Evolutionary conservation across 2,888 invertebrate genomes (phyloP).

Genomic region (Galerucella calmariensis): DNA sequence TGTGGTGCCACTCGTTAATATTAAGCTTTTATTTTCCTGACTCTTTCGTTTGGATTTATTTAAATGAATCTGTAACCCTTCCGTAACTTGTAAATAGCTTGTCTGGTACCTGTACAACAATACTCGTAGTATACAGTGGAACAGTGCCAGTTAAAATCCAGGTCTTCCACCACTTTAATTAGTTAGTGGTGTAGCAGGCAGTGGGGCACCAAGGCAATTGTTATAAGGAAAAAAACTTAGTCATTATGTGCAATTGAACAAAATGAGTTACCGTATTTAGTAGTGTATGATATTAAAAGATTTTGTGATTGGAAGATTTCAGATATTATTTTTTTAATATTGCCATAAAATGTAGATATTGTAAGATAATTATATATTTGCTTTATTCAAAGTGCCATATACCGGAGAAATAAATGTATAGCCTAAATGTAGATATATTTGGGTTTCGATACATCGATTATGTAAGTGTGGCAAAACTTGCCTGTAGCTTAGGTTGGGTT

Average conservation of each 20-base stretch:
- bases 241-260: slow-evolving; percentile 58
- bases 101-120: slow-evolving; percentile 64
- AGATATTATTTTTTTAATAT: slow-evolving; percentile 57
- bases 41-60: slow-evolving; percentile 5
- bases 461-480: slow-evolving; percentile 52
- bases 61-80: slow-evolving; percentile 23
- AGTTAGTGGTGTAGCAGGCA: slow-evolving; percentile 62
- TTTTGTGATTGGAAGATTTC: slow-evolving; percentile 55
- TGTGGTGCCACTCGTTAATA: slow-evolving; percentile 28
- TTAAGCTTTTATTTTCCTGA: slow-evolving; percentile 31
- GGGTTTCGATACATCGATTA: slow-evolving; percentile 41
- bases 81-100: slow-evolving; percentile 56
- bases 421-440: slow-evolving; percentile 51
- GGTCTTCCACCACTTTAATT: slow-evolving; percentile 63
- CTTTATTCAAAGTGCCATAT: slow-evolving; percentile 60
- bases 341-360: slow-evolving; percentile 53
- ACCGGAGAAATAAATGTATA: slow-evolving; percentile 52
- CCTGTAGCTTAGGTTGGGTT: slow-evolving; percentile 55
- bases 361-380: slow-evolving; percentile 49
- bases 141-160: slow-evolving; percentile 64
- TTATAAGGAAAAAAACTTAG: slow-evolving; percentile 50
- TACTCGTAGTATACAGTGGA: slow-evolving; percentile 60
- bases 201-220: slow-evolving; percentile 62
- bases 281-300: slow-evolving; percentile 50
- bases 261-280: slow-evolving; percentile 54